These are phyloP conservation scores for Araneus ventricosus DNA, from an alignment of 1,140 invertebrate species.

Conservation along the genomic window DNA sequence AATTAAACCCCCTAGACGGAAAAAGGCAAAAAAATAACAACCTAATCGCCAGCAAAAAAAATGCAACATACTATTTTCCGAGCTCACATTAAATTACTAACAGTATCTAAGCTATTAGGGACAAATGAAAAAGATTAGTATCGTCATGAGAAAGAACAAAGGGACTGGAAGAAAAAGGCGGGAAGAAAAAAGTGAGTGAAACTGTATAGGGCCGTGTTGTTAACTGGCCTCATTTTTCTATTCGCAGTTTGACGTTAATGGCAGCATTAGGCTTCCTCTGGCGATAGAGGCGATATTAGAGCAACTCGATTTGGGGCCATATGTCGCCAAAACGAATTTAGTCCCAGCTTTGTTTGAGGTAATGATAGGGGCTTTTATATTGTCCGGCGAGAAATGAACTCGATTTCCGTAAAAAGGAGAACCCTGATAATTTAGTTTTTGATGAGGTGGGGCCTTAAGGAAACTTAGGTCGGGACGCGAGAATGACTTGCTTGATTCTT, in stretches of 20 bases:
- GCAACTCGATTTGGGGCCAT: slow-evolving; percentile 70
- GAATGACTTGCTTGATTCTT: background rate
- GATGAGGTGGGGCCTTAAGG: slow-evolving; percentile 41
- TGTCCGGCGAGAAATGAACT: slow-evolving; percentile 49
- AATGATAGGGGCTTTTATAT: slow-evolving; percentile 63
- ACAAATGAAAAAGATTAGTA: slow-evolving; percentile 74
- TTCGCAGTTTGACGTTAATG: slow-evolving; percentile 69
- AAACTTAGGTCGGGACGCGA: background rate
- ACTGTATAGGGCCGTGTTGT: slow-evolving; percentile 64
- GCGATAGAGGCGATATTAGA: slow-evolving; percentile 68
- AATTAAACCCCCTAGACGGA: slow-evolving; percentile 61
- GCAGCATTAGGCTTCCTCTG: slow-evolving; percentile 62
- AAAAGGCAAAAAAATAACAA: background rate
- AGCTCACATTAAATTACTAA: slow-evolving; percentile 66
- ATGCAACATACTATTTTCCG: slow-evolving; percentile 27
- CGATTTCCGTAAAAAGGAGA: slow-evolving; percentile 55
- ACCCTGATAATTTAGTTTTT: slow-evolving; percentile 61
- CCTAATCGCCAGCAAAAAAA: slow-evolving; percentile 2
- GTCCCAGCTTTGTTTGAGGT: slow-evolving; percentile 64
- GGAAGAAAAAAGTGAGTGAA: slow-evolving; percentile 43
- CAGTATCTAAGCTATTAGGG: slow-evolving; percentile 67
- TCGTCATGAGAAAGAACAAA: slow-evolving; percentile 38
- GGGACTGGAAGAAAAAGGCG: slow-evolving; percentile 4
- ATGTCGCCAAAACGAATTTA: slow-evolving; percentile 71
- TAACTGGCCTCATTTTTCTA: slow-evolving; percentile 73